Base-by-base conservation (phyloP, 2,113 vertebrate genomes). In the Eulemur macaco region DNA sequence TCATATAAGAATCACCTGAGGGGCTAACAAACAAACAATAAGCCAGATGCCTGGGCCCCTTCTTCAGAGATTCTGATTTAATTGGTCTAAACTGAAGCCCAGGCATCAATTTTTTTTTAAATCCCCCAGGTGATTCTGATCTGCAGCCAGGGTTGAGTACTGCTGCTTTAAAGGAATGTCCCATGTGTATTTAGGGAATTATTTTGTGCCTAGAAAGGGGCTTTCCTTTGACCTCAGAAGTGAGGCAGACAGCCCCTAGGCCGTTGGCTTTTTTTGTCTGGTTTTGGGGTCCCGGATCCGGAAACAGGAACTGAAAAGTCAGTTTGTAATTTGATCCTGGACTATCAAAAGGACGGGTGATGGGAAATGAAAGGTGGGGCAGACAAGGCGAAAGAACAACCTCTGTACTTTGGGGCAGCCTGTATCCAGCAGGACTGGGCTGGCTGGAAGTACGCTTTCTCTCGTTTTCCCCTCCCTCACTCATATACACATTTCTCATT, bases 261-360 rank as follows among this genome's bases (percentile, higher is more conserved):
- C 52, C 52, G 29, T 81, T 58, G 37, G 34, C n/a, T 94, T 29
- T 91, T 94, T 81, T 66, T 93, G 56, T 69, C 69, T 11, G 15
- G 74, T 90, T 91, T 92, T 31, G 21, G 9, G 23, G 34, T 93
- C 23, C 11, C 50, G 8, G n/a, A 85, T 17, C 52, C 6, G 17
- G 13, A 50, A 84, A 94, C 56, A 69, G 86, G 34, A 91, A 90
- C 27, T 34, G 88, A 25, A 96, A 91, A 77, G 81, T 18, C 34
- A 86, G 56, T 92, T 86, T 87, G 31, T 90, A 95, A 83, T 82
- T 82, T 95, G 85, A 94, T 37, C 37, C 64, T 63, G 80, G 42
- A 73, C 45, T 27, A 29, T 76, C 45, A 86, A 86, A 93, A 97
- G 54, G 63, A 39, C 71, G 6, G 58, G 8, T 85, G n/a, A 82